These are phyloP conservation scores for Hymenopus coronatus DNA, from an alignment of 2,888 invertebrate genomes.

Conservation along the genomic window DNA sequence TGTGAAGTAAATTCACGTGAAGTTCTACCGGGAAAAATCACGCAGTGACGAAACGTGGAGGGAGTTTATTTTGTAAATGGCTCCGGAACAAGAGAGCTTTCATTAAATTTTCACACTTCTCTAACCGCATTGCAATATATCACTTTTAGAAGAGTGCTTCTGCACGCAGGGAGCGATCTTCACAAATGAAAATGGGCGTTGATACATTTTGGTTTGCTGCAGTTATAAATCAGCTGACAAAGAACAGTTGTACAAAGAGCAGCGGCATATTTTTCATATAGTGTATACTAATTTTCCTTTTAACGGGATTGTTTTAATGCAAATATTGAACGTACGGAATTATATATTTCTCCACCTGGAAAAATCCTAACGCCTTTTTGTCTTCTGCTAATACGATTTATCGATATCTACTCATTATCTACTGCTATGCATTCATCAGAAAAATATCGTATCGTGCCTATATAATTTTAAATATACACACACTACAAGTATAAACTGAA, in stretches of 20 bases:
- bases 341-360: neutral
- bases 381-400: neutral
- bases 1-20: neutral
- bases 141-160: neutral
- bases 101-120: neutral
- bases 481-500: too few relatives aligned
- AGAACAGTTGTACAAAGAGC: neutral
- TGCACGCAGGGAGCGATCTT: neutral
- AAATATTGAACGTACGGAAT: neutral
- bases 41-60: neutral
- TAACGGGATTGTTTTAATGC: neutral
- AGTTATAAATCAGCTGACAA: neutral
- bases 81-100: neutral
- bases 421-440: neutral
- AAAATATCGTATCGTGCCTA: too few relatives aligned
- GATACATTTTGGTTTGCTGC: neutral
- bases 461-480: too few relatives aligned
- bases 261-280: neutral
- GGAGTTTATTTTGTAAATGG: neutral
- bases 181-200: neutral
- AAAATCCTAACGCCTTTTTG: neutral
- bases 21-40: neutral
- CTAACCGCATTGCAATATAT: neutral
- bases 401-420: neutral
- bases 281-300: neutral